A percentile compares a stretch with the other conserved stretches of the same genome.
Conservation (phyloP, 2,888 invertebrate species). For the Diaperis boleti region DNA sequence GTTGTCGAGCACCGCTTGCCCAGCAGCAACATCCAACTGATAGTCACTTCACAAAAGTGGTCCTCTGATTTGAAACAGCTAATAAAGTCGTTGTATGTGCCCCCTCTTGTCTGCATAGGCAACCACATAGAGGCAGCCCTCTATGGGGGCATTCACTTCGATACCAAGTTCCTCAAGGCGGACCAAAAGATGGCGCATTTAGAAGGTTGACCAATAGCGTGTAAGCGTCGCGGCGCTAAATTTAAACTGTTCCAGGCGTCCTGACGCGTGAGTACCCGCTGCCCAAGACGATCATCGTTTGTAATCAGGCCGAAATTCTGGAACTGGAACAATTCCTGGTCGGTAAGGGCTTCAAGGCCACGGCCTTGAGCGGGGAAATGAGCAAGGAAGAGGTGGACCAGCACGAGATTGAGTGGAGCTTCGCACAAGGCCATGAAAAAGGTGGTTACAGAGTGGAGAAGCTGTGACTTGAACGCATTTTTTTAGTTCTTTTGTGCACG, state of each 20-base stretch:
- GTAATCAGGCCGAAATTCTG: conserved; percentile 72
- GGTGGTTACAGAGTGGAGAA: conserved; percentile 39
- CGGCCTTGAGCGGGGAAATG: conserved; percentile 51
- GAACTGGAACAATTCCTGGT: conserved; percentile 58
- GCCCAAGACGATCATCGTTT: conserved; percentile 74
- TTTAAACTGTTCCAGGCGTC: conserved; percentile 61
- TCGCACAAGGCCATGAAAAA: conserved; percentile 20
- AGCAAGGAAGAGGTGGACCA: conserved; percentile 48
- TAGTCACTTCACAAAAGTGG: conserved; percentile 76
- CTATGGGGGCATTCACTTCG: conserved; percentile 72
- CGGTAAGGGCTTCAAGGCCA: conserved; percentile 51
- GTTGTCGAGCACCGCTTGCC: conserved; percentile 66
- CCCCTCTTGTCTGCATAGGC: conserved; percentile 76
- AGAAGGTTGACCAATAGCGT: conserved; percentile 55
- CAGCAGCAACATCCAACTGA: conserved; percentile 70
- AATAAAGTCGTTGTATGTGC: conserved; percentile 68
- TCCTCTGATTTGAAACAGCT: conserved; percentile 71
- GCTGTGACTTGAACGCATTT: background rate
- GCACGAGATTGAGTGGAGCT: conserved; percentile 52
- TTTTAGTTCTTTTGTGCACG: conserved; percentile 73
- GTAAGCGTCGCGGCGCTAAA: background rate
- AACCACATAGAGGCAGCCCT: conserved; percentile 81
- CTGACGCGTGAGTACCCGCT: conserved; percentile 66
- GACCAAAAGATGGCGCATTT: conserved; percentile 64
- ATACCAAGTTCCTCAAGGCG: conserved; percentile 64